phyloP scores from a whole-genome alignment of 2,888 invertebrate genomes.

The Cryptus viduatorius region DNA sequence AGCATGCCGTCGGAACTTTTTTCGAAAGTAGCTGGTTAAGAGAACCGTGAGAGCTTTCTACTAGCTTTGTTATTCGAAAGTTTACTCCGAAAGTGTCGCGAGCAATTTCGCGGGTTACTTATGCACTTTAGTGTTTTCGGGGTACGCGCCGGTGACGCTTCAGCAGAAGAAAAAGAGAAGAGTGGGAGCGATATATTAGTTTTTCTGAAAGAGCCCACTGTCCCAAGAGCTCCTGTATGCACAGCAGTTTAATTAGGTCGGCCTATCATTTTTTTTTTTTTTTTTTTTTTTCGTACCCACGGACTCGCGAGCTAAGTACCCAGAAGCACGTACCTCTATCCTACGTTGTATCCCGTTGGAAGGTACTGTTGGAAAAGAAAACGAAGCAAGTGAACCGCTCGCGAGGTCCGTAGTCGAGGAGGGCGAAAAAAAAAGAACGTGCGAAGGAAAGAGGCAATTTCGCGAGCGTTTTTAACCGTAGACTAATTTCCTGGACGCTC shows the following conservation, averaged over 20 bases:
- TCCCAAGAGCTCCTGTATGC: neutral
- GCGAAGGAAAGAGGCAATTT: conserved; percentile 64
- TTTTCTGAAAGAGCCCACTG: neutral
- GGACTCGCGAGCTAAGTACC: conserved; percentile 20
- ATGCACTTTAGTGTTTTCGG: neutral
- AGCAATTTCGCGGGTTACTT: conserved; percentile 8
- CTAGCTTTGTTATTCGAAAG: conserved; percentile 12
- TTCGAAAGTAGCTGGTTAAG: conserved; percentile 4
- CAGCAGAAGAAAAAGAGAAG: neutral
- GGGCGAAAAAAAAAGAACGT: conserved; percentile 19
- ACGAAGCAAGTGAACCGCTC: conserved; percentile 50
- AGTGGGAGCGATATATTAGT: neutral
- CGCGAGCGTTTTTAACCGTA: conserved; percentile 75
- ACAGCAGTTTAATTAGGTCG: conserved; percentile 45
- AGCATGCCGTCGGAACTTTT: conserved; percentile 9
- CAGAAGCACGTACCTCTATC: conserved; percentile 52
- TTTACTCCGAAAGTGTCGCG: conserved; percentile 2
- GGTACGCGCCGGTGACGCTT: neutral
- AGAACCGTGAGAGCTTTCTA: conserved; percentile 14
- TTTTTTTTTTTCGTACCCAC: conserved; percentile 17
- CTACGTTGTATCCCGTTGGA: conserved; percentile 15
- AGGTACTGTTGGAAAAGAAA: conserved; percentile 11
- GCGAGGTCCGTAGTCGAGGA: conserved; percentile 40
- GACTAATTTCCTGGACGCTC: conserved; percentile 79
- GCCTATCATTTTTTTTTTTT: conserved; percentile 33